Percentiles rank a stretch among this genome's conserved stretches.
Conservation (phyloP, 2,797 vertebrate genomes). For the Psittacula derbiana region DNA sequence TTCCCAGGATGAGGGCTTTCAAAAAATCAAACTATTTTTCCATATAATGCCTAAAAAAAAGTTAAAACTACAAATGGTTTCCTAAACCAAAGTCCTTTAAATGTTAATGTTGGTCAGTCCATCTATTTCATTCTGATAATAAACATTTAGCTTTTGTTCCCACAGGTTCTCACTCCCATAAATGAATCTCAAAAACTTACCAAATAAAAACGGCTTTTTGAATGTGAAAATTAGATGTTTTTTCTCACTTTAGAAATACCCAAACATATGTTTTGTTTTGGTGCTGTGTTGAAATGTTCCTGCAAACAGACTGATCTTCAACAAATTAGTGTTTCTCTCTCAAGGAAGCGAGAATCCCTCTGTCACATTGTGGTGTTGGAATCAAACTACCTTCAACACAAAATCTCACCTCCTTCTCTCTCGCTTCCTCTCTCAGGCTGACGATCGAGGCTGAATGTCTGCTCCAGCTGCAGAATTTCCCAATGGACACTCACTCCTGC, state of each 20-base stretch:
- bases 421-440: conserved; percentile 68
- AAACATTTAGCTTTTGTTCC: not conserved
- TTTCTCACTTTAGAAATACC: conserved; percentile 32
- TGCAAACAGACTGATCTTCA: conserved; percentile 30
- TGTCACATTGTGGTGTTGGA: not conserved
- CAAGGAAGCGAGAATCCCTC: conserved; percentile 11
- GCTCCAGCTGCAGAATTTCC: conserved; percentile 78
- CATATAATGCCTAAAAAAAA: not conserved
- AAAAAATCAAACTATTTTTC: not conserved
- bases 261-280: conserved; percentile 6
- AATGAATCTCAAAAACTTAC: not conserved
- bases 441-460: conserved; percentile 77
- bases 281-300: conserved; percentile 16
- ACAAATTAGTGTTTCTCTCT: conserved; percentile 19
- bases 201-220: not conserved
- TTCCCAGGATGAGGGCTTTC: not conserved
- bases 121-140: not conserved
- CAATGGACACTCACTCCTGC: conserved; percentile 82
- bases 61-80: not conserved
- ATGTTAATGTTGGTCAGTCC: not conserved
- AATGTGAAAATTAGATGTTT: not conserved
- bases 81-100: not conserved
- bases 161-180: not conserved
- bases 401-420: not conserved
- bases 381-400: not conserved